Evolutionary conservation across 2,888 invertebrate genomes (phyloP), one percentile per base, ranked within the genome.

Genomic region (Tenthredo livida): DNA sequence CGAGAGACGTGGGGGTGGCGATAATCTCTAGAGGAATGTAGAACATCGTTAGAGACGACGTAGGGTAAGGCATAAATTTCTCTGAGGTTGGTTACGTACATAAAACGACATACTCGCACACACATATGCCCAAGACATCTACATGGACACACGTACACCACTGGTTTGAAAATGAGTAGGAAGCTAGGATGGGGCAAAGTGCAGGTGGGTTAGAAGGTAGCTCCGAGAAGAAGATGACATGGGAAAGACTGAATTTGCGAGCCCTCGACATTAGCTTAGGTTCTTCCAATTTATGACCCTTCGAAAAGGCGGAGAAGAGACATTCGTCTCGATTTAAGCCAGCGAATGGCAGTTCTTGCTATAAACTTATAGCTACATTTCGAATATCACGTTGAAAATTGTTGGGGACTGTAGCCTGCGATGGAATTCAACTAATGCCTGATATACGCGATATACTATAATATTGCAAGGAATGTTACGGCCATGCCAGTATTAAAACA

Each of bases 11-110:
- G 25, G 25, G 80, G 37, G 61, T 37, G 37, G 54, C 54, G 10
- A 80, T 80, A 80, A 80, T 80, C 80, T 80, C 80, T 17, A 4
- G 80, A 61, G 80, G 80, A 80, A 80, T 80, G 80, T 58, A 80
- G 61, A 80, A 80, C 80, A 80, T 80, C 58, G 80, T 80, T 61
- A 80, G 61, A 40, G 40, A 50, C 50, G 21, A 40, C 40, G 37
- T 61, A 58, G 80, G 80, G 80, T 61, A 40, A 33, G 61, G 37
- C 80, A 61, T 80, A 80, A 80, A 80, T 80, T 21, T 80, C 58
- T 40, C 80, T 54, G 54, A 77, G 77, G 80, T 61, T 37, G 33
- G 50, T 40, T 43, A 61, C 29, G 58, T 61, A 58, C 80, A 40
- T 50, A 77, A 17, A 54, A 77, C 17, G 33, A 29, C n/a, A 21